Base-by-base conservation (phyloP, 2,888 invertebrate species). In the Coecobrya sp. region DNA sequence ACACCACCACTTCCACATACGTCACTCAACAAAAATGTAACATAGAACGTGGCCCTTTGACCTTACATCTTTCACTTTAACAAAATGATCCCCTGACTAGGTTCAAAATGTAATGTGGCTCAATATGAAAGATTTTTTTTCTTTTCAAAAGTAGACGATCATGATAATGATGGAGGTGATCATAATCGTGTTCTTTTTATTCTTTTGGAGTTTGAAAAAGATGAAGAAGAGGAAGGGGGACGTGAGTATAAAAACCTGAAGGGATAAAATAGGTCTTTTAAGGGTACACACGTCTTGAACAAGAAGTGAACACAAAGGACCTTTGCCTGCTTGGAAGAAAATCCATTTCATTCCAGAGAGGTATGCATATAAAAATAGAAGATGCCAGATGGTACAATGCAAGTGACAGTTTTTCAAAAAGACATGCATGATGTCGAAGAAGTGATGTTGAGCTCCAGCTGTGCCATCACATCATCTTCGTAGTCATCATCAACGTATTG, bases 381-480 rank as follows among this genome's bases (percentile, higher is more conserved):
- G 25, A 65, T n/a, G 81, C 84, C 92, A 92, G 92, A 92, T 92
- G 92, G 82, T 92, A 59, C 59, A 82, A 88, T 84, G 68, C 92
- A 86, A 94, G 93, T 94, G 94, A 94, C 94, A 94, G 93, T 94
- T 94, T 92, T 91, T 45, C 22, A 76, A 89, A 89, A 73, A 85
- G 92, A 92, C 84, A 82, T 62, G 87, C 79, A 88, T 88, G 87
- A 59, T 88, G 84, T 84, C 84, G 76, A 93, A 86, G 76, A 93
- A 86, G 93, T 92, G 90, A 93, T 90, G 82, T 93, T 84, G 93
- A 93, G 82, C 93, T 93, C 94, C 94, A 94, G 92, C 93, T 93
- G 93, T 70, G 94, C 87, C 91, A 85, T 93, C 62, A 65, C 84
- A 84, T 84, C 84, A 45, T 52, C 81, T 0, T 55, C 81, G n/a